These are phyloP conservation scores for Agapetus fuscipes DNA, from an alignment of 2,888 invertebrate genomes.

Conservation along the genomic window DNA sequence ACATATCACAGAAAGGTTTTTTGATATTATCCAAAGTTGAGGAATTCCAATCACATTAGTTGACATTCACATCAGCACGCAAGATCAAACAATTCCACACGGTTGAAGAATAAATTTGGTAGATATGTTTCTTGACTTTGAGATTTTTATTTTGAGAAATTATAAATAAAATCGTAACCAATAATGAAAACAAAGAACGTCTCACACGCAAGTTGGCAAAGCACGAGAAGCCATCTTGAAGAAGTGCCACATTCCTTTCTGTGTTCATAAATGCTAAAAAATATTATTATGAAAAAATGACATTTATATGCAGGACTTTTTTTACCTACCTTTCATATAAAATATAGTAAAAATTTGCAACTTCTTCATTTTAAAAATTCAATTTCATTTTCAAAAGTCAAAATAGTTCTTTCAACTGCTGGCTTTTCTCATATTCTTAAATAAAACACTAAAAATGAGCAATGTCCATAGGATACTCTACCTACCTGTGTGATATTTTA, in stretches of 20 bases:
- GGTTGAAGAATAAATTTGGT: not conserved
- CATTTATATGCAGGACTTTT: no score
- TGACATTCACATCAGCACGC: constrained; percentile 8
- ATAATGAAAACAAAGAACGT: constrained; percentile 27
- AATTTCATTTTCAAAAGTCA: not conserved
- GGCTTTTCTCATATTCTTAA: not conserved
- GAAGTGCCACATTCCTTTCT: constrained; percentile 62
- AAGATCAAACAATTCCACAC: not conserved
- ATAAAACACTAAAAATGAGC: not conserved
- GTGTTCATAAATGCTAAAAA: constrained; percentile 27
- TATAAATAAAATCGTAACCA: constrained; percentile 13
- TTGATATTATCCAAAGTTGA: constrained; percentile 15
- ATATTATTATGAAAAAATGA: no score
- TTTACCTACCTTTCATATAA: not conserved
- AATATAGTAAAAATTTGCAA: not conserved
- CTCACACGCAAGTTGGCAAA: constrained; percentile 52
- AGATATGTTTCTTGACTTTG: not conserved
- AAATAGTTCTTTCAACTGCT: not conserved
- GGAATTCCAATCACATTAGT: constrained; percentile 12
- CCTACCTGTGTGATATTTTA: no score
- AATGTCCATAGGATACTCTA: no score
- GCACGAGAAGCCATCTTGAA: constrained; percentile 63
- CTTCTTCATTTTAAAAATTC: not conserved
- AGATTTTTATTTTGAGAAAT: constrained; percentile 2
- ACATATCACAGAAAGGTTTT: constrained; percentile 16